Evolutionary conservation across 2,888 invertebrate genomes (phyloP), one percentile per base, ranked within the genome.

Genomic region (Sarcophaga subvicina): DNA sequence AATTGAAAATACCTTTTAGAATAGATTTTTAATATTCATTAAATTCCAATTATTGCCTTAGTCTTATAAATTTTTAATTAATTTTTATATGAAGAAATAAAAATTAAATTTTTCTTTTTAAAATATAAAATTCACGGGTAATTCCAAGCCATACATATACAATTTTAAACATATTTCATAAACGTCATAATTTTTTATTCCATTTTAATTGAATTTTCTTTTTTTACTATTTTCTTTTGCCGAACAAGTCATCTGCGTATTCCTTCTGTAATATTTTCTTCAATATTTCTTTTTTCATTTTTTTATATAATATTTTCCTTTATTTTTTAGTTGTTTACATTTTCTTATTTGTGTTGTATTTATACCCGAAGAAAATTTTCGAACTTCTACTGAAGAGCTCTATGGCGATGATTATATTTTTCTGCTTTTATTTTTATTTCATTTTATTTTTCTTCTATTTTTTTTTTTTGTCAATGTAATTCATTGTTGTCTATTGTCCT

Each of bases 401-500:
- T 76, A 49, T 67, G 14, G 63, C 64, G 27, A 47, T 75, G 60
- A 67, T 47, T 27, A 60, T 8, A 12, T 59, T 54, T 20, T 70
- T 59, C 62, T 62, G 37, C 20, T 80, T 72, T 71, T n/a, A 14
- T 17, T 67, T 66, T 77, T 54, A 64, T 72, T 66, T 80, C 45
- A 72, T 67, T 71, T 2, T 4, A 22, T 63, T 75, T 76, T 76
- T 62, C 59, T 70, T 69, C 67, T 6, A 37, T 6, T 78, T 73
- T 72, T 80, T 54, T 78, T 78, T 80, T 84, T 69, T 82, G 81
- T 84, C 80, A 67, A 80, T 89, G 89, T 90, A 90, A 89, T 89
- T 89, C 89, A 89, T 89, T 88, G 88, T 81, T 84, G 63, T 81
- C 88, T 89, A 90, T 89, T 89, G 91, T 91, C 89, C 88, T 86